Evolutionary conservation across 2,113 vertebrate species (phyloP), one percentile per base, ranked within the genome.

Genomic region (Erpornis zantholeuca): DNA sequence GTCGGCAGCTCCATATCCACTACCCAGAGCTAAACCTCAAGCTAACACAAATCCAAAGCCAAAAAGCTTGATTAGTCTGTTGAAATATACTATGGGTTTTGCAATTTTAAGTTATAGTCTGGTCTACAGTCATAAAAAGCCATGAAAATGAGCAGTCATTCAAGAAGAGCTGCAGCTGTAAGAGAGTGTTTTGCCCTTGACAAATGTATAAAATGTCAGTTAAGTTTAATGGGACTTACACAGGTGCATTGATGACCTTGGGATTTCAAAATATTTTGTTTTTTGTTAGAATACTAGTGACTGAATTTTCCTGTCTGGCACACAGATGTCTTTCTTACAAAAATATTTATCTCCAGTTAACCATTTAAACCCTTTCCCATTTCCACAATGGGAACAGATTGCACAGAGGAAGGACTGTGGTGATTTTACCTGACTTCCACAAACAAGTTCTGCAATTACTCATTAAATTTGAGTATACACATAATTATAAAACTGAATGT

Each of bases 161-260:
- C 69, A 79, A 82, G 88, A 84, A 85, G 71, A 72, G 60, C 59
- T 86, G 88, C 85, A 90, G 79, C 75, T 95, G 60, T 57, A 76
- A 35, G 35, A 54, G 42, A 68, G 53, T 22, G 29, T 60, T 85
- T 84, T 85, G 53, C 61, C 42, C 44, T 82, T 24, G 68, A 68
- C 53, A 52, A 92, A 60, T 25, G 29, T 24, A 35, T 86, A 47
- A 66, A 71, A 78, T 40, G 19, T 68, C 57, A 92, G 1, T 72
- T 36, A 60, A 65, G 28, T 85, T 92, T 88, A 85, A 80, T 54
- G 59, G 85, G n/a, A 69, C n/a, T 90, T 77, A 57, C 5, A 38
- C 71, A 70, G 71, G 66, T 88, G 59, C 50, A 42, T 18, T 57
- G 72, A 80, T 83, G 29, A 45, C 52, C 36, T 54, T 81, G 64